These are phyloP conservation scores for Entomyzon cyanotis DNA, from an alignment of 2,113 vertebrate genomes.

Conservation along the genomic window DNA sequence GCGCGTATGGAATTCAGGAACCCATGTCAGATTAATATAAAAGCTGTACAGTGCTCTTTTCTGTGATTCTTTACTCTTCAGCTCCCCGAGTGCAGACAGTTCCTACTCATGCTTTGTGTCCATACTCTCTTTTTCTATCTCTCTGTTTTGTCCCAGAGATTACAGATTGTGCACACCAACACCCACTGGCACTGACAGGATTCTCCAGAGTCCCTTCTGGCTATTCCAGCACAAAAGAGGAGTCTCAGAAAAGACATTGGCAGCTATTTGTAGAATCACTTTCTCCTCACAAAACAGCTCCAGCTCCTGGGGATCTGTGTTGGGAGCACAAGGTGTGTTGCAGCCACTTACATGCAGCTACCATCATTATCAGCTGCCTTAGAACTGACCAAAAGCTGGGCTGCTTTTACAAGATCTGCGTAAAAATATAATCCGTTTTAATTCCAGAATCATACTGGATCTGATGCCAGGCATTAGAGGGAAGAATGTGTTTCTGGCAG, in stretches of 20 bases:
- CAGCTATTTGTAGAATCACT: background rate
- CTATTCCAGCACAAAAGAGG: conserved; percentile 9
- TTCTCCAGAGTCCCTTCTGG: conserved; percentile 16
- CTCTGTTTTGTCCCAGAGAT: conserved; percentile 15
- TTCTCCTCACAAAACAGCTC: background rate
- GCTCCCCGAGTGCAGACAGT: background rate
- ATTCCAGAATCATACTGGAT: background rate
- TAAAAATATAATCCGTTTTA: background rate
- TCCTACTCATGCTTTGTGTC: conserved; percentile 2
- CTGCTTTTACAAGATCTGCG: background rate
- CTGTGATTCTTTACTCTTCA: background rate
- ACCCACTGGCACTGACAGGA: background rate
- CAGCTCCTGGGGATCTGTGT: background rate
- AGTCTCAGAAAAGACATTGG: background rate
- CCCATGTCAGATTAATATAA: background rate
- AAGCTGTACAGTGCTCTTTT: conserved; percentile 12
- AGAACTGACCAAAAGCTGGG: background rate
- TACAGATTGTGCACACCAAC: background rate
- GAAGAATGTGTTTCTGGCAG: conserved; percentile 19
- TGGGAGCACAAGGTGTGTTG: background rate
- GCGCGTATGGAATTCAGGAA: conserved; percentile 7
- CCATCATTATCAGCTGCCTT: background rate
- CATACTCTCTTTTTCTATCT: background rate
- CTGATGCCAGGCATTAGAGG: conserved; percentile 11
- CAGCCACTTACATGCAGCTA: background rate